Evolutionary conservation across 2,888 invertebrate species (phyloP).

Genomic region (Taphrorychus bicolor): DNA sequence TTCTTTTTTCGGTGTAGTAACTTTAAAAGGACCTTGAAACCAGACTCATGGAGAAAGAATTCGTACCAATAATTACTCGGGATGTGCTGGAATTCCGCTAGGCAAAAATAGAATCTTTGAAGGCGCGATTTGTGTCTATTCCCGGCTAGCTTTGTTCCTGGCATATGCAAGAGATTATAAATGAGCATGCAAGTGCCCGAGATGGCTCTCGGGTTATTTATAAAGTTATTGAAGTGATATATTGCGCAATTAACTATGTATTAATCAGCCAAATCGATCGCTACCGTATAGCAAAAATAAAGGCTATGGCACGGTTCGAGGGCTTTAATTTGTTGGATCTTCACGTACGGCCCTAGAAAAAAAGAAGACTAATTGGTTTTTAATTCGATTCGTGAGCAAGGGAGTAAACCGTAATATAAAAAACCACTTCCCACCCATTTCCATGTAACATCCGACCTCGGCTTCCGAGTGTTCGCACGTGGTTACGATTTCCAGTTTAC

Average conservation of each 20-base stretch:
- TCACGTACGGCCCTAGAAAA: slow-evolving; percentile 7
- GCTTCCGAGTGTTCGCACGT: slow-evolving; percentile 39
- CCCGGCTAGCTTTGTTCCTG: slow-evolving; percentile 37
- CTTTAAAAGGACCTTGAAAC: not conserved
- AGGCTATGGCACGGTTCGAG: not conserved
- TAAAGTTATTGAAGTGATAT: slow-evolving; percentile 16
- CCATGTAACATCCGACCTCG: slow-evolving; percentile 40
- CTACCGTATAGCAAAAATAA: not conserved
- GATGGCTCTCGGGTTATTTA: slow-evolving; percentile 29
- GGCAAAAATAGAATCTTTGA: slow-evolving; percentile 33
- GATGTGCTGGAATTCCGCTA: slow-evolving; percentile 32
- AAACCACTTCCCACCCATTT: slow-evolving; percentile 36
- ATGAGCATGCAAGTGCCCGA: slow-evolving; percentile 30
- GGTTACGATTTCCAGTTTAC: slow-evolving; percentile 34
- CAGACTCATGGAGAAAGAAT: slow-evolving; percentile 1
- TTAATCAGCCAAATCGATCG: not conserved
- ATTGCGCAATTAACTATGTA: slow-evolving; percentile 4
- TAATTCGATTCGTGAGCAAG: slow-evolving; percentile 39
- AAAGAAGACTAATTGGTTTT: slow-evolving; percentile 38
- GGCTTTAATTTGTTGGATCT: slow-evolving; percentile 12
- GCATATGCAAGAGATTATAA: slow-evolving; percentile 37
- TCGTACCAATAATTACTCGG: slow-evolving; percentile 19
- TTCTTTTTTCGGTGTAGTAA: not conserved
- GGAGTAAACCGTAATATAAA: slow-evolving; percentile 34
- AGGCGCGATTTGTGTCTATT: slow-evolving; percentile 39